Evolutionary conservation across 2,113 vertebrate genomes (phyloP), one percentile per base, ranked within the genome.

Genomic region (Synodontis membranacea): DNA sequence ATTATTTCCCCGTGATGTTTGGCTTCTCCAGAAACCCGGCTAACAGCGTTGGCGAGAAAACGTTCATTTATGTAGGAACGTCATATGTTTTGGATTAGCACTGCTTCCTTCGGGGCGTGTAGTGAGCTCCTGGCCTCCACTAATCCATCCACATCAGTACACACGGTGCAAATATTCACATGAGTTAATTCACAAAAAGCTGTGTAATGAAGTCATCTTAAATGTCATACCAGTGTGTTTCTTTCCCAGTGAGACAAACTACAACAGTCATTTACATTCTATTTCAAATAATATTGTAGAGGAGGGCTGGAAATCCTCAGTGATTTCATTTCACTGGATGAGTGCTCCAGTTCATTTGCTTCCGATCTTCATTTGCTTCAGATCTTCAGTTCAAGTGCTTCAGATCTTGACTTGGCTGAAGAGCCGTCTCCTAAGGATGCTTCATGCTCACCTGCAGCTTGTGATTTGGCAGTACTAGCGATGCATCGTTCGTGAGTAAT

Each of bases 1-100:
- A 42, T 80, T 80, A 80, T 80, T 25, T 58, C 23, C 66, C 78
- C 25, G n/a, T 10, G 76, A 79, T 79, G 50, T 79, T 79, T 2
- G 54, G 34, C 50, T 80, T 37, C 78, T 25, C 52, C 34, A 80
- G 50, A 12, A 80, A 80, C 50, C 17, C 48, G 31, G 75, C 8
- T 56, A 56, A 58, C 31, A 15, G 0, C 1, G 52, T 52, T 58
- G 28, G 34, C 21, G 54, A 23, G 34, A 39, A 80, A 39, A 56
- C 78, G 4, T 39, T 56, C 0, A 25, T 80, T 58, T 58, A 25
- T 58, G 14, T 37, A 80, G 48, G 17, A 34, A 52, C 6, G n/a
- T 25, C 50, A 56, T 14, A 8, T 42, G 76, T 12, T 52, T 58
- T 58, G 28, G 54, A 58, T 80, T 28, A 42, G 52, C 52, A 8